Conservation (phyloP, 2,888 invertebrate species). For the Caenorhabditis sp. region DNA sequence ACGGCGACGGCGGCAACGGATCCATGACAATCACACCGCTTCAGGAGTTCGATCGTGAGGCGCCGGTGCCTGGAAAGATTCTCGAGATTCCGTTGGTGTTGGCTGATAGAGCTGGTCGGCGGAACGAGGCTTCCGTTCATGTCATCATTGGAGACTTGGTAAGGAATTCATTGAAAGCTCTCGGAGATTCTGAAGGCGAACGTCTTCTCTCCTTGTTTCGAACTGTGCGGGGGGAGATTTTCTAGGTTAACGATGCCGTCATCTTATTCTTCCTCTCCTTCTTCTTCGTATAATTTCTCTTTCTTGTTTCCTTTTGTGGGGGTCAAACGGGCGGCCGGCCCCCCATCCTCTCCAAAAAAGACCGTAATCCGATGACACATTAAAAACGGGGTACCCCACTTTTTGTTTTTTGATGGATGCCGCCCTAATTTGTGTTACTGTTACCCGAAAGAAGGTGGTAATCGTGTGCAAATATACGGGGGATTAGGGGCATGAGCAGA, state of each 20-base stretch:
- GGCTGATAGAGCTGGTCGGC: conserved; percentile 92
- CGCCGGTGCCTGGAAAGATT: conserved; percentile 84
- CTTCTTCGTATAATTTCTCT: conserved; percentile 43
- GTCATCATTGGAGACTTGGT: conserved; percentile 95
- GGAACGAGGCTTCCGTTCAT: conserved; percentile 78
- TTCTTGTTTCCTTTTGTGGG: conserved; percentile 15
- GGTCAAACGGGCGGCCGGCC: conserved; percentile 35
- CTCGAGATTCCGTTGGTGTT: conserved; percentile 97
- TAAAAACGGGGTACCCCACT: conserved; percentile 3
- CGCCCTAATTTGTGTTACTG: conserved; percentile 51
- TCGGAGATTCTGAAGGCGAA: too few relatives aligned
- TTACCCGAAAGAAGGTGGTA: neutral
- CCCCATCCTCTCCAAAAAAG: neutral
- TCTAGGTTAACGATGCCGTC: conserved; percentile 63
- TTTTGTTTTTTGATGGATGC: conserved; percentile 58
- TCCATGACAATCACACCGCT: conserved; percentile 97
- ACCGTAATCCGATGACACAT: conserved; percentile 59
- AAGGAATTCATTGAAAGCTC: too few relatives aligned
- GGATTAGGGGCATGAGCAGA: neutral
- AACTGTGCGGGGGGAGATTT: too few relatives aligned
- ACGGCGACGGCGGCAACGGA: conserved; percentile 97
- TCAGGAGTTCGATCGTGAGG: conserved; percentile 83
- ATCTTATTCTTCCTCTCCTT: too few relatives aligned
- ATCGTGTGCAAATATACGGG: conserved; percentile 30
- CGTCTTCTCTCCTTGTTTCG: neutral